phyloP scores from a whole-genome alignment of 2,888 invertebrate genomes.

The Griposia aprilina region DNA sequence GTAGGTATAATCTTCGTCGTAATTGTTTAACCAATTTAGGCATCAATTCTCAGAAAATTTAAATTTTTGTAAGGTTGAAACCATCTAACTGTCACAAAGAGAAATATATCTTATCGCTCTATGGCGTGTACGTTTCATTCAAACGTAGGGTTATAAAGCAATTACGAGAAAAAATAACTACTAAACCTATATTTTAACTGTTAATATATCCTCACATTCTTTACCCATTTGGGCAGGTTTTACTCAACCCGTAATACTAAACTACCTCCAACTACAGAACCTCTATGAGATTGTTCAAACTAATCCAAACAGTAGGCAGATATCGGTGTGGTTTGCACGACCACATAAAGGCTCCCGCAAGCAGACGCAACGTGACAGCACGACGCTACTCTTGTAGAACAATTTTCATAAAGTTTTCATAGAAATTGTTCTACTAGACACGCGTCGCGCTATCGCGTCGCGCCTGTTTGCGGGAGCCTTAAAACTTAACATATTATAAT shows the following conservation, averaged over 20 bases:
- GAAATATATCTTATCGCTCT: neutral
- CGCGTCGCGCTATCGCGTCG: no score
- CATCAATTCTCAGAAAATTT: no score
- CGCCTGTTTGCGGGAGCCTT: neutral
- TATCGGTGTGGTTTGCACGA: constrained; percentile 28
- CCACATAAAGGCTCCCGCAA: constrained; percentile 22
- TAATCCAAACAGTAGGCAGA: constrained; percentile 28
- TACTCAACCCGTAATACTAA: neutral
- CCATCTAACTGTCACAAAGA: no score
- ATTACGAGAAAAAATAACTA: neutral
- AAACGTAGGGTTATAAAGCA: neutral
- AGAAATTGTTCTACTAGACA: no score
- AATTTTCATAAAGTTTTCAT: no score
- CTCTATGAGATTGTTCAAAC: constrained; percentile 35
- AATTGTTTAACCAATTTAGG: no score
- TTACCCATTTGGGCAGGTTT: neutral
- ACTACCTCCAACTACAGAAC: constrained; percentile 5
- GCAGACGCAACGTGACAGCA: no score
- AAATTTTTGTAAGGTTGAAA: no score
- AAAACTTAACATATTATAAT: constrained; percentile 7
- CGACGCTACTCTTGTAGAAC: no score
- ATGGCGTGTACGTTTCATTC: neutral
- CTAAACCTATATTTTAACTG: no score
- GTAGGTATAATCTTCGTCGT: no score
- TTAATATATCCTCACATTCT: neutral